phyloP scores from a whole-genome alignment of 2,797 vertebrate genomes.

The Alauda arvensis region DNA sequence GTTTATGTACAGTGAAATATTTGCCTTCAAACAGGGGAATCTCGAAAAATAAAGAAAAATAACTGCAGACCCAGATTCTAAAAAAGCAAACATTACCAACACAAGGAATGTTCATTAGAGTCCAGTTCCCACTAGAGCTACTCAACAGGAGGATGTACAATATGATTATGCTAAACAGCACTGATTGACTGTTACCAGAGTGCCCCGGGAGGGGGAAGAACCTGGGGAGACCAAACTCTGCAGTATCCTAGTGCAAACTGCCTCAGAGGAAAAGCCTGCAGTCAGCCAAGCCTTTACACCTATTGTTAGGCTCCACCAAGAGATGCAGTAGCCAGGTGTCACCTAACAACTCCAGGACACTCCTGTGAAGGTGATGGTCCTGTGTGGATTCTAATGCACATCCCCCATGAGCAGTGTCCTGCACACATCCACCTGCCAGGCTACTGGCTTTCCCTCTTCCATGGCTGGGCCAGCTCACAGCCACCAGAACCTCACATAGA shows the following conservation, averaged over 20 bases:
- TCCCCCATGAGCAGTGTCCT: constrained; percentile 65
- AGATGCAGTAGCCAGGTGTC: constrained; percentile 23
- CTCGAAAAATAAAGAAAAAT: background rate
- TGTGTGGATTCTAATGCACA: constrained; percentile 72
- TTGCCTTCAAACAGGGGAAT: constrained; percentile 54
- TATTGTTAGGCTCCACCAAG: constrained; percentile 51
- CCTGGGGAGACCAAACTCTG: constrained; percentile 14
- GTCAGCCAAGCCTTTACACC: constrained; percentile 53
- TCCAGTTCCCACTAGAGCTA: constrained; percentile 51
- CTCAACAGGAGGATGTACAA: constrained; percentile 45
- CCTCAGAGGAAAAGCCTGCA: constrained; percentile 67
- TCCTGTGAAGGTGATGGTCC: constrained; percentile 33
- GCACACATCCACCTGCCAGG: constrained; percentile 59
- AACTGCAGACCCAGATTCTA: constrained; percentile 52
- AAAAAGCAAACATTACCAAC: constrained; percentile 61
- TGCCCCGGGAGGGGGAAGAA: background rate
- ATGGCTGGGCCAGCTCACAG: constrained; percentile 76
- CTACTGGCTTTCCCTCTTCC: constrained; percentile 54
- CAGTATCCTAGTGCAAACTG: constrained; percentile 53
- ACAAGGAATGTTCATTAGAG: constrained; percentile 75
- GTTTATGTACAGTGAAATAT: constrained; percentile 49
- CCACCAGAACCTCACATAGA: constrained; percentile 98
- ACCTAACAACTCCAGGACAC: constrained; percentile 59
- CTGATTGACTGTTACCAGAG: constrained; percentile 28
- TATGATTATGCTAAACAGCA: constrained; percentile 21